These are phyloP conservation scores for Monopis laevigella DNA, from an alignment of 2,888 invertebrate species.

Conservation along the genomic window DNA sequence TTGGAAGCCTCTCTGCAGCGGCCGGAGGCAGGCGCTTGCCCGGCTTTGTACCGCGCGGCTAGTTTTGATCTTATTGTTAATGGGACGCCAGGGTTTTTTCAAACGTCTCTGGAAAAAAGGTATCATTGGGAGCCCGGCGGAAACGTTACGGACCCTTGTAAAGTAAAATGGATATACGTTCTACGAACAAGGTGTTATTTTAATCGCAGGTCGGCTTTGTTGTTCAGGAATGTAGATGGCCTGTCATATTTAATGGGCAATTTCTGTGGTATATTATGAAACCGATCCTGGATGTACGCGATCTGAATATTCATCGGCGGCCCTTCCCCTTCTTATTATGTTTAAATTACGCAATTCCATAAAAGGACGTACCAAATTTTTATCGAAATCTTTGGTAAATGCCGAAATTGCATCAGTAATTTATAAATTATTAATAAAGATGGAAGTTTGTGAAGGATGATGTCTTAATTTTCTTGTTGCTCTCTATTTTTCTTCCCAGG, in stretches of 20 bases:
- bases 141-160: conserved; percentile 63
- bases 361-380: conserved; percentile 3
- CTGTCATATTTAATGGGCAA: conserved; percentile 64
- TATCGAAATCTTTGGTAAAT: not conserved
- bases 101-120: conserved; percentile 55
- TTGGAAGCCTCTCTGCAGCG: conserved; percentile 52
- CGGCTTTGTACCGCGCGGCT: conserved; percentile 61
- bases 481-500: no score
- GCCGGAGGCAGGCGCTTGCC: conserved; percentile 58
- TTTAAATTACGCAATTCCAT: conserved; percentile 8
- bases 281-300: conserved; percentile 39
- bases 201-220: conserved; percentile 63
- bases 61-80: conserved; percentile 68
- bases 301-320: conserved; percentile 42
- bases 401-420: not conserved
- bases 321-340: not conserved
- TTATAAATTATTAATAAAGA: not conserved
- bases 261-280: conserved; percentile 41
- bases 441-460: not conserved
- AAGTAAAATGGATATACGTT: conserved; percentile 63
- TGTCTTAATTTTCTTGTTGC: no score
- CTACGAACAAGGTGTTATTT: conserved; percentile 67
- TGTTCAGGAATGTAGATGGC: conserved; percentile 63
- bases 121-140: conserved; percentile 38
- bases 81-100: conserved; percentile 66